phyloP scores from a whole-genome alignment of 2,888 invertebrate genomes.

The Pachymerium ferrugineum region DNA sequence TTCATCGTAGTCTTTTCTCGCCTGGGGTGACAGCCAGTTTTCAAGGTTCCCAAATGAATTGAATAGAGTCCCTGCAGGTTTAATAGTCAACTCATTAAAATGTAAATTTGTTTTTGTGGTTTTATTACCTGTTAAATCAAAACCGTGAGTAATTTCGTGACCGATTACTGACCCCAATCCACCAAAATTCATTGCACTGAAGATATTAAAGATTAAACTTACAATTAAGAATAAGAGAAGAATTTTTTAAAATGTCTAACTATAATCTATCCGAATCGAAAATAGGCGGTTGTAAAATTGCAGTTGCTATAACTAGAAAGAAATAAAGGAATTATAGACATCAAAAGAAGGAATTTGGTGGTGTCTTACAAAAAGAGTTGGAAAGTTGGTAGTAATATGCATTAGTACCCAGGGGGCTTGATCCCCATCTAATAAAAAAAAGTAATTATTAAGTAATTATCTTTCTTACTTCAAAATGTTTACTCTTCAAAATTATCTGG shows the following conservation, averaged over 20 bases:
- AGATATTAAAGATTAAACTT: background rate
- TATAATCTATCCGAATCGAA: conserved; percentile 58
- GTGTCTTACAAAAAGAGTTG: background rate
- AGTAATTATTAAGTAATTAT: background rate
- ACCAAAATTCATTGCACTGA: conserved; percentile 73
- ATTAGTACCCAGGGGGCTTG: background rate
- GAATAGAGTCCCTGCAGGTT: background rate
- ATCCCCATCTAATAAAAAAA: background rate
- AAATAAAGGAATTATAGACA: background rate
- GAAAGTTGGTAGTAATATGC: background rate
- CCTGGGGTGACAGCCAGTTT: conserved; percentile 55
- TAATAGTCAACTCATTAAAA: no score
- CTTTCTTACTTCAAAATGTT: background rate
- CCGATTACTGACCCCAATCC: conserved; percentile 82
- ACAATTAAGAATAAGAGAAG: background rate
- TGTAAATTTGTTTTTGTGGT: no score
- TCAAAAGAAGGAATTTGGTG: background rate
- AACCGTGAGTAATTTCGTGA: conserved; percentile 78
- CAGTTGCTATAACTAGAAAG: conserved; percentile 79
- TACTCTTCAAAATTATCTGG: background rate
- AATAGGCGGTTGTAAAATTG: conserved; percentile 90
- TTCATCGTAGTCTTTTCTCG: conserved; percentile 50
- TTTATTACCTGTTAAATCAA: conserved; percentile 70
- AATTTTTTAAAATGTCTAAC: no score
- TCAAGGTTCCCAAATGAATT: conserved; percentile 46